These are phyloP conservation scores for Athripsodes cinereus DNA, from an alignment of 2,888 invertebrate genomes.

Conservation along the genomic window DNA sequence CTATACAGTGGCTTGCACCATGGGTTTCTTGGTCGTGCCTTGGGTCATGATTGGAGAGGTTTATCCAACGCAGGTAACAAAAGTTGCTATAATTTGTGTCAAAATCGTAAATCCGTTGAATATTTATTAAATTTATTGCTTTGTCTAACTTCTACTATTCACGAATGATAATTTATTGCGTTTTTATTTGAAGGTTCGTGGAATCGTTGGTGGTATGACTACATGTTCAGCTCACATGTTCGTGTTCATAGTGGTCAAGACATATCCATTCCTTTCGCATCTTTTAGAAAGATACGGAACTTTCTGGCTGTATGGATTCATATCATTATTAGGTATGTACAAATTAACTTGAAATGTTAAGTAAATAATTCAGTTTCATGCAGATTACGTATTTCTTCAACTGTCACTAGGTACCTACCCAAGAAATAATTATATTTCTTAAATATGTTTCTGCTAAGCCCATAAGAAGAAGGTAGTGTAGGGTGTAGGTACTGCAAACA, in stretches of 20 bases:
- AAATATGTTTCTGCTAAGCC: no score
- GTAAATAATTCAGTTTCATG: no score
- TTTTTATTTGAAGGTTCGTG: conserved; percentile 50
- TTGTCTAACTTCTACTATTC: neutral
- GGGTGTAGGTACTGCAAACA: no score
- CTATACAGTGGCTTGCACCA: conserved; percentile 57
- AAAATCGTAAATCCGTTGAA: no score
- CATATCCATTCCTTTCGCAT: conserved; percentile 52
- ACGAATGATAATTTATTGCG: neutral
- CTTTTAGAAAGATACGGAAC: conserved; percentile 52
- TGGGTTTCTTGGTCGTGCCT: conserved; percentile 63
- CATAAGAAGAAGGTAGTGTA: no score
- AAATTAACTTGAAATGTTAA: neutral
- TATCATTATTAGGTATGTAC: conserved; percentile 50
- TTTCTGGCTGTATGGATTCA: conserved; percentile 55
- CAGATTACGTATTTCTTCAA: no score
- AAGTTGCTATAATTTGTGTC: no score
- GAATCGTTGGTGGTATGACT: conserved; percentile 60
- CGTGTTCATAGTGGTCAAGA: conserved; percentile 63
- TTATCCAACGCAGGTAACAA: conserved; percentile 55
- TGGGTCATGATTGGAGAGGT: conserved; percentile 74
- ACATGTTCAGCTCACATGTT: conserved; percentile 60
- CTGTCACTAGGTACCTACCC: no score
- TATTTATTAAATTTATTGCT: no score
- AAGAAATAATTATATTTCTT: no score